Percentiles rank a stretch among this genome's conserved stretches.
These are phyloP conservation scores for Geodia barretti DNA, from an alignment of 37 sponge, comb jelly and placozoan genomes.

Conservation along the genomic window DNA sequence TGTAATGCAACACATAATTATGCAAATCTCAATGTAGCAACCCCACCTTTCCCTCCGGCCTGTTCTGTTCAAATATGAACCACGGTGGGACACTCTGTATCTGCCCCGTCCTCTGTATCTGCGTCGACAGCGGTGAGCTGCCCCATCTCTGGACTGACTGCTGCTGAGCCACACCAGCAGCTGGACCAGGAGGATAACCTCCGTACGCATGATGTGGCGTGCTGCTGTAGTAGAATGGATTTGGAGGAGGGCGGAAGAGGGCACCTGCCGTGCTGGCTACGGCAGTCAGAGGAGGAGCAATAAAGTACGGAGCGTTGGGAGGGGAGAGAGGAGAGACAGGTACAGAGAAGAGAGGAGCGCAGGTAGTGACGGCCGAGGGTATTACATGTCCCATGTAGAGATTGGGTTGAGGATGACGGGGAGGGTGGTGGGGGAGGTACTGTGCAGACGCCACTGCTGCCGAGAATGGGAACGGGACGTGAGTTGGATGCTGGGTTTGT, in stretches of 20 bases:
- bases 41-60: conserved; percentile 58
- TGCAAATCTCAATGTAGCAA: neutral
- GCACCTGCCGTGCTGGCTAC: neutral
- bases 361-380: no score
- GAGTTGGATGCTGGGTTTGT: neutral
- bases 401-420: neutral
- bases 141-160: neutral
- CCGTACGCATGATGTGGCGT: neutral
- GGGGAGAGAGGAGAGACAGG: neutral
- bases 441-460: neutral
- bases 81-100: conserved; percentile 70
- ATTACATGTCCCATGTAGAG: neutral
- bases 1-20: neutral
- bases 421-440: neutral
- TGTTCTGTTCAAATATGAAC: conserved; percentile 60
- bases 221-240: neutral
- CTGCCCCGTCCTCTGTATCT: conserved; percentile 32
- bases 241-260: neutral
- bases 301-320: neutral
- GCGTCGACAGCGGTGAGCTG: conserved; percentile 15
- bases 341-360: neutral
- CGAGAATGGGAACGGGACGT: neutral
- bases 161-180: neutral
- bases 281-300: neutral
- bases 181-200: neutral